These are phyloP conservation scores for Myiotriccus ornatus DNA, from an alignment of 2,797 vertebrate species.

Conservation along the genomic window DNA sequence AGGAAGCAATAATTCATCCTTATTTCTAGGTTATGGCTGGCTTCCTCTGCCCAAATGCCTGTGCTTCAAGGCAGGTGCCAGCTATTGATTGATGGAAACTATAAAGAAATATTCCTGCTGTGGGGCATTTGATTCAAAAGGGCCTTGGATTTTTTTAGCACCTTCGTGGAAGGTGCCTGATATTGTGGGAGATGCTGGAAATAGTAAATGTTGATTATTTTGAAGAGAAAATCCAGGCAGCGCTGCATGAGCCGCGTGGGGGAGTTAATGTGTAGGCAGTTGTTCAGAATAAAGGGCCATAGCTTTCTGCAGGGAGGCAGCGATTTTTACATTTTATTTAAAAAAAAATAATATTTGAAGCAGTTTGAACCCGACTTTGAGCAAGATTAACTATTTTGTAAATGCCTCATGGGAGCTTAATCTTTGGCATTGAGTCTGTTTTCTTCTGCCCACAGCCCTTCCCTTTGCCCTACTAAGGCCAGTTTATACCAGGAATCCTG, in stretches of 20 bases:
- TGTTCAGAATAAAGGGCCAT: background rate
- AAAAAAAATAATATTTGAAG: background rate
- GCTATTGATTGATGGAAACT: background rate
- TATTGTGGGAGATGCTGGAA: background rate
- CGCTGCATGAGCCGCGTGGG: background rate
- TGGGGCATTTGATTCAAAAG: background rate
- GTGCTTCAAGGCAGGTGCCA: background rate
- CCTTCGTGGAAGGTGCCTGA: background rate
- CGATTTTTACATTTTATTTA: background rate
- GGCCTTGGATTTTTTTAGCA: background rate
- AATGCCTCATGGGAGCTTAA: background rate
- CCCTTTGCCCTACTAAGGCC: background rate
- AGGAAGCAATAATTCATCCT: background rate
- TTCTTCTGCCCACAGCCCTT: background rate
- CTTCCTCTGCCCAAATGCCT: background rate
- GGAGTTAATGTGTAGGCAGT: conserved; percentile 13
- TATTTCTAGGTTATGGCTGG: background rate
- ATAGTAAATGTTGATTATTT: background rate
- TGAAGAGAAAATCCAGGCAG: background rate
- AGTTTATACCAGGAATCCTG: background rate
- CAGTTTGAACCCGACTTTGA: background rate
- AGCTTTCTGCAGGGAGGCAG: background rate
- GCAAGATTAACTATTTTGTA: background rate
- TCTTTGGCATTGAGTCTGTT: background rate
- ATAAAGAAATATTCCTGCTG: background rate